Base-by-base conservation (phyloP, 2,888 invertebrate species). In the Orchestes rusci region DNA sequence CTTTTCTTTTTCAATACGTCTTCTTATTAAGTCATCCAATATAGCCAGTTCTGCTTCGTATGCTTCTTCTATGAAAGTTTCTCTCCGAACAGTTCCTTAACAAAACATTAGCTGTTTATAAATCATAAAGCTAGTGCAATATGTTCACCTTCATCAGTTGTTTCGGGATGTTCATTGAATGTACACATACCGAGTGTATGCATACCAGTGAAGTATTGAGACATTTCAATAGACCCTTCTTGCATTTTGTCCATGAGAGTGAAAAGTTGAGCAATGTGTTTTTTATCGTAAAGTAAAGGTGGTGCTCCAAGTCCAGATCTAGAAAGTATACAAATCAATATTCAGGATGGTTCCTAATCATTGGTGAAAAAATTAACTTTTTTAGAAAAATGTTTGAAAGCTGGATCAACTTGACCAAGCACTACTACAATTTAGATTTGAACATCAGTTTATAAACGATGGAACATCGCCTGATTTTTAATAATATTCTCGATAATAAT, bases 231-330 rank as follows among this genome's bases (percentile, higher is more conserved):
- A 45, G 52, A 62, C 2, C 64, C 66, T n/a, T 61, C 58, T 23
- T 59, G 54, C 59, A 67, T 60, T 34, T 59, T 55, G 43, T 68
- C 67, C 68, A 68, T 67, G 33, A 67, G 50, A 42, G 59, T 55
- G 46, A 66, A 67, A 1, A 68, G 56, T 50, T 63, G 60, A 33
- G 57, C 60, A 55, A 57, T 51, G 29, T 68, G 68, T 32, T 55
- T 58, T 34, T 56, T 57, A 8, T 63, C 55, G 53, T 70, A 73
- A 20, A 73, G 61, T 13, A 73, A 51, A 7, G 72, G 72, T 4
- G 73, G 69, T 10, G 65, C 59, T n/a, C 62, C 59, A 32, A 69
- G 57, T 3, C 71, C 70, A 3, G 66, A 57, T 53, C 51, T 51
- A 31, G 2, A 50, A 47, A 1, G 19, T 7, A 5, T 23, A 10